A percentile compares a stretch with the other conserved stretches of the same genome.
phyloP scores from a whole-genome alignment of 1,140 invertebrate species.

The Cheumatopsyche charites region DNA sequence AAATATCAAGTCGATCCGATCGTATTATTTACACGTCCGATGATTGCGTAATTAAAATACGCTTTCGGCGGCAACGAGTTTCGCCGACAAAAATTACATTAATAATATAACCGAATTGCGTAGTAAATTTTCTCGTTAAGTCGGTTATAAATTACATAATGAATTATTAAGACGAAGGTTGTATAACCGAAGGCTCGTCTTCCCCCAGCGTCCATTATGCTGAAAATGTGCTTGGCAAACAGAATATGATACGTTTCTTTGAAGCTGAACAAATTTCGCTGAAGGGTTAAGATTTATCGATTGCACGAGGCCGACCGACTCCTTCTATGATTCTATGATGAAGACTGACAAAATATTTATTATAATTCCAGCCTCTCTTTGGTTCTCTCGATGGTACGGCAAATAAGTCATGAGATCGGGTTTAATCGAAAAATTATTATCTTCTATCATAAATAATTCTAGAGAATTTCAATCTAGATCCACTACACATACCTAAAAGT shows the following conservation, averaged over 20 bases:
- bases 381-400: not conserved
- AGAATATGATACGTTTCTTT: conserved; percentile 26
- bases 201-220: conserved; percentile 9
- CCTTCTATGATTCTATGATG: no score
- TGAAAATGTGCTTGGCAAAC: conserved; percentile 14
- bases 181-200: conserved; percentile 16
- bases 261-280: conserved; percentile 20
- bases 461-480: no score
- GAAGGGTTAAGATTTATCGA: conserved; percentile 28
- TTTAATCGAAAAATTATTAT: no score
- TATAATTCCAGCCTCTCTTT: not conserved
- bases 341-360: no score
- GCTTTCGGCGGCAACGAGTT: no score
- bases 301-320: not conserved
- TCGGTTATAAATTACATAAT: conserved; percentile 15
- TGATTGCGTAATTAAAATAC: no score
- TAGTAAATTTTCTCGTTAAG: conserved; percentile 16
- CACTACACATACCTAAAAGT: no score
- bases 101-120: not conserved
- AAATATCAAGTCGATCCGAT: no score
- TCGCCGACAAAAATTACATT: no score
- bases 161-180: conserved; percentile 17
- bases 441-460: no score
- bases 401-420: no score
- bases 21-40: no score